Conservation (phyloP, 2,113 vertebrate genomes). For the Campylomormyrus numenius region DNA sequence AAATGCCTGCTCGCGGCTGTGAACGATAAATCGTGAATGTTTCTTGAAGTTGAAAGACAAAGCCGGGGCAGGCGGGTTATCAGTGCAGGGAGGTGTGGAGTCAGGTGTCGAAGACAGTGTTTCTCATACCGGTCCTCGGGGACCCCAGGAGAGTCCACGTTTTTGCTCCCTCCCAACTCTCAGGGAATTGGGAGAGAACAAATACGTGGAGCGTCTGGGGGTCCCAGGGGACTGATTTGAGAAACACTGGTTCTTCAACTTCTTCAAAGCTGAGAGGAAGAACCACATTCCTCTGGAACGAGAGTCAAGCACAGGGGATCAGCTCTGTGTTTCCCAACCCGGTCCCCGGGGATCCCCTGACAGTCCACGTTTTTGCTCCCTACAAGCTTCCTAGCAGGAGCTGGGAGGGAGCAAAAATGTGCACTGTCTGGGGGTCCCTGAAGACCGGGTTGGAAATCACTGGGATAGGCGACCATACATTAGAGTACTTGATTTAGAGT, state of each 20-base stretch:
- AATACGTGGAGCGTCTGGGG: no score
- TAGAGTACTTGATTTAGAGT: not conserved
- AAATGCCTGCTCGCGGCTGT: not conserved
- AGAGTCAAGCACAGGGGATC: slow-evolving; percentile 14
- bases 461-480: not conserved
- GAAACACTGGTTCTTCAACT: no score
- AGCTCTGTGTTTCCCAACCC: not conserved
- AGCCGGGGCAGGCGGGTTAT: slow-evolving; percentile 35
- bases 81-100: slow-evolving; percentile 66
- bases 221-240: no score
- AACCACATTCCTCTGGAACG: slow-evolving; percentile 65
- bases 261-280: slow-evolving; percentile 38
- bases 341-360: not conserved
- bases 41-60: no score
- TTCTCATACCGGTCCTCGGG: no score
- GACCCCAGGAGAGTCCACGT: no score
- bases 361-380: not conserved
- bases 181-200: no score
- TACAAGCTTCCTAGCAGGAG: no score
- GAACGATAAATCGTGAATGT: not conserved
- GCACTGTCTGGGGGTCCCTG: not conserved
- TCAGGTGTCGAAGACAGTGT: slow-evolving; percentile 56
- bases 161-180: no score
- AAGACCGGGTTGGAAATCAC: not conserved
- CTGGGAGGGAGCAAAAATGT: not conserved